Evolutionary conservation across 2,797 vertebrate species (phyloP).

Genomic region (Cynodonichthys magdalenae): DNA sequence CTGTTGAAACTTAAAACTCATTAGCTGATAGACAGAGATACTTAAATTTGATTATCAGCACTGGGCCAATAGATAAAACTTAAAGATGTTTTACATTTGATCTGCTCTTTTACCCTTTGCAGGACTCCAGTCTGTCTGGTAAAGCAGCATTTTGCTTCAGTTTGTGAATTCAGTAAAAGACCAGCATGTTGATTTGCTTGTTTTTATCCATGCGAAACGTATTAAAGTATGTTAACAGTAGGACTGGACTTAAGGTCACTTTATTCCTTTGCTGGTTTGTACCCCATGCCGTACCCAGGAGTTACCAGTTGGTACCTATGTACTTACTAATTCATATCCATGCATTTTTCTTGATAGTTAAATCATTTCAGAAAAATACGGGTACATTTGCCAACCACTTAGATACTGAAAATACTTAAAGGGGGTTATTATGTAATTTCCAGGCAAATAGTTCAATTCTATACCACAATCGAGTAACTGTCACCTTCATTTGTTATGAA

Average conservation of each 20-base stretch:
- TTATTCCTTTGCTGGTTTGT: too few relatives aligned
- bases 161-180: constrained; percentile 29
- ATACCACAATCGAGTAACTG: too few relatives aligned
- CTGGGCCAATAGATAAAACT: constrained; percentile 1
- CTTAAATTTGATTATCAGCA: constrained; percentile 28
- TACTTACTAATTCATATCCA: too few relatives aligned
- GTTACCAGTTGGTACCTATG: too few relatives aligned
- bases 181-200: constrained; percentile 23
- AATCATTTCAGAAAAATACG: too few relatives aligned
- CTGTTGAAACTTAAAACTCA: background rate
- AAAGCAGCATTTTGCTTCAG: constrained; percentile 37
- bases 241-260: background rate
- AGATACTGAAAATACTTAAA: too few relatives aligned
- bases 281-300: too few relatives aligned
- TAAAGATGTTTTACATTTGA: constrained; percentile 1
- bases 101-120: constrained; percentile 45
- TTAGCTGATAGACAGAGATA: background rate
- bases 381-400: too few relatives aligned
- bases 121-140: constrained; percentile 54
- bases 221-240: constrained; percentile 7
- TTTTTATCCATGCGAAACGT: constrained; percentile 27
- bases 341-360: too few relatives aligned
- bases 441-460: too few relatives aligned
- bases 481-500: too few relatives aligned
- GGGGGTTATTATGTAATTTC: too few relatives aligned